These are phyloP conservation scores for Polyommatus iphigenia DNA, from an alignment of 2,888 invertebrate species.

Conservation along the genomic window DNA sequence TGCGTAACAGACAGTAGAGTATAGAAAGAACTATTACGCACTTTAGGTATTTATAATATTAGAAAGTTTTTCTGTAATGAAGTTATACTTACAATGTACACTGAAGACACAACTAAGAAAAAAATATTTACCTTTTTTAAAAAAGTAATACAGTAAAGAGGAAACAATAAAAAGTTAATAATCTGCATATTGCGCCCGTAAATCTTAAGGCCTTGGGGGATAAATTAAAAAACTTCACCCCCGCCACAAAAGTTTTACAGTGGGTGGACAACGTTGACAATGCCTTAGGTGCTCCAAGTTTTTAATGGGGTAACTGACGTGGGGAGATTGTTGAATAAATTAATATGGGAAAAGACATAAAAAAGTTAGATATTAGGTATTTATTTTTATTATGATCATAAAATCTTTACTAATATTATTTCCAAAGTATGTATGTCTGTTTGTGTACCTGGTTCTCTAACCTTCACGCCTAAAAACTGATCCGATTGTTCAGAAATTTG, in stretches of 20 bases:
- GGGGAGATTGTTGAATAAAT: neutral
- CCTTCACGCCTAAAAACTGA: too few relatives aligned
- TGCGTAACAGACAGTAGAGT: neutral
- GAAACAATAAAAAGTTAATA: constrained; percentile 16
- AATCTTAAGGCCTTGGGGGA: neutral
- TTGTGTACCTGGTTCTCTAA: too few relatives aligned
- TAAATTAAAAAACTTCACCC: neutral
- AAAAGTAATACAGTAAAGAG: neutral
- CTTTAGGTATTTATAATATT: neutral
- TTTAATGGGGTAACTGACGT: neutral
- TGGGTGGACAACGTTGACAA: neutral
- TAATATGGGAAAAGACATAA: neutral
- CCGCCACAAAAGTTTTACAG: neutral
- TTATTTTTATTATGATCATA: neutral
- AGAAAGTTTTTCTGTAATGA: neutral
- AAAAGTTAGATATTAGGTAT: neutral
- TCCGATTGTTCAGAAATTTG: too few relatives aligned
- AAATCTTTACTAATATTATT: too few relatives aligned
- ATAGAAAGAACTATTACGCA: too few relatives aligned
- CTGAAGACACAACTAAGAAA: neutral
- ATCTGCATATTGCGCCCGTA: constrained; percentile 5
- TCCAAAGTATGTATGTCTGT: too few relatives aligned
- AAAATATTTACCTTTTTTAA: neutral
- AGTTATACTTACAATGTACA: neutral
- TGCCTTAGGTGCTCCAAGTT: constrained; percentile 3